These are phyloP conservation scores for Herpetotheres cachinnans DNA, from an alignment of 2,113 vertebrate genomes.

Conservation along the genomic window DNA sequence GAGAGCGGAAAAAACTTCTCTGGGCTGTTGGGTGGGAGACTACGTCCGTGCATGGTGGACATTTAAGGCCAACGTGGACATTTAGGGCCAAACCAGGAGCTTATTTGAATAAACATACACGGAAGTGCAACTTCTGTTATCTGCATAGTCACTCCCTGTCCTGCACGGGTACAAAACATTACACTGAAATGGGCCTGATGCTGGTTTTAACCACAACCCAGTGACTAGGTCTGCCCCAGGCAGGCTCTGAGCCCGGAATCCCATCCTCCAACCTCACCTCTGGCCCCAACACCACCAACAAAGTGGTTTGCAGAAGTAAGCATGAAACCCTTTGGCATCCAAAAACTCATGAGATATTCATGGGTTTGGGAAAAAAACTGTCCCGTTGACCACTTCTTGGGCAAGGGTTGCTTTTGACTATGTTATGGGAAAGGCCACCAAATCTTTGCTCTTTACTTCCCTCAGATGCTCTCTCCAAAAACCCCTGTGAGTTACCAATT, in stretches of 20 bases:
- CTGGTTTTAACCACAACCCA: not conserved
- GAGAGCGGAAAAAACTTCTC: not conserved
- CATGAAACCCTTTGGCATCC: not conserved
- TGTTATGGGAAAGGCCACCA: constrained; percentile 5
- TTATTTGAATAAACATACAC: not conserved
- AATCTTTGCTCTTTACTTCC: constrained; percentile 51
- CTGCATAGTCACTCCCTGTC: not conserved
- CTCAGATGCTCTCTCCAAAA: not conserved
- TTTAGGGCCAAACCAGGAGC: not conserved
- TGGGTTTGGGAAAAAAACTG: not conserved
- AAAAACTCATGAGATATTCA: not conserved
- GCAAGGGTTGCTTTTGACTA: not conserved
- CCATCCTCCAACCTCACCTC: not conserved
- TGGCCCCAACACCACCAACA: not conserved
- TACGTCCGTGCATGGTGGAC: fast-evolving
- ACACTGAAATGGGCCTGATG: not conserved
- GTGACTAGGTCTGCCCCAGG: not conserved
- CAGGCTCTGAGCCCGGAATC: not conserved
- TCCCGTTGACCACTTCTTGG: not conserved
- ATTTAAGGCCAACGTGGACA: not conserved
- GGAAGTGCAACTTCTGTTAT: not conserved
- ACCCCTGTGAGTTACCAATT: constrained; percentile 5
- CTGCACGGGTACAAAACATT: not conserved
- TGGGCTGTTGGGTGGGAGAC: not conserved
- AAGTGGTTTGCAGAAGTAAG: not conserved